Evolutionary conservation across 2,888 invertebrate species (phyloP).

Genomic region (Sepioteuthis lessoniana): DNA sequence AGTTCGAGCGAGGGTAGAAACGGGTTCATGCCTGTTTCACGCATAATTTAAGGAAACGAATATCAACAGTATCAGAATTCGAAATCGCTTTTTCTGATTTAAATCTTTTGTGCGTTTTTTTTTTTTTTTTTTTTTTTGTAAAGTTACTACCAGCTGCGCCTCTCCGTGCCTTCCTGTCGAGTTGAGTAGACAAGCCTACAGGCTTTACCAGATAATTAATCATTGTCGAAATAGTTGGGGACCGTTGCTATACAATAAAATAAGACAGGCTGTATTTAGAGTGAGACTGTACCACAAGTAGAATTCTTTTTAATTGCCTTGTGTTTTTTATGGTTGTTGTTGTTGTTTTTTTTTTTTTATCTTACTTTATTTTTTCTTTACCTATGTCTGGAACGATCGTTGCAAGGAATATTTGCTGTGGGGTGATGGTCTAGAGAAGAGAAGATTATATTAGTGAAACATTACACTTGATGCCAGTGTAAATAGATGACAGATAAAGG

Average conservation of each 20-base stretch:
- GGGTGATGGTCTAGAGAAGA: neutral
- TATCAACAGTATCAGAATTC: too few relatives aligned
- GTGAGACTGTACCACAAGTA: neutral
- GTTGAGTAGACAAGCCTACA: neutral
- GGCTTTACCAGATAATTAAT: neutral
- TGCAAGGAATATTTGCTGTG: neutral
- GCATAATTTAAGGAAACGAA: too few relatives aligned
- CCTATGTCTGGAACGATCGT: neutral
- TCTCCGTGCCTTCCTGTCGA: neutral
- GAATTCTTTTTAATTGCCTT: constrained; percentile 33
- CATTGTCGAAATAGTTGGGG: neutral
- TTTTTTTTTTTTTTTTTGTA: too few relatives aligned
- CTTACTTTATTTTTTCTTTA: neutral
- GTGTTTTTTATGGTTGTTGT: neutral
- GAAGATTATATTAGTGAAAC: neutral
- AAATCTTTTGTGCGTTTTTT: too few relatives aligned
- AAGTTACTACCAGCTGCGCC: constrained; percentile 14
- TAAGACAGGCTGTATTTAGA: neutral
- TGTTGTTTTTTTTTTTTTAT: too few relatives aligned
- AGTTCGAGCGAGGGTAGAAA: too few relatives aligned
- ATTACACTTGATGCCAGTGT: neutral
- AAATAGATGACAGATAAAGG: neutral
- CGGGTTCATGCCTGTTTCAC: too few relatives aligned
- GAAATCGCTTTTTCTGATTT: too few relatives aligned
- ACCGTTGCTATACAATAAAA: constrained; percentile 17